phyloP scores from a whole-genome alignment of 2,888 invertebrate species.

The Stenoptilia bipunctidactyla region DNA sequence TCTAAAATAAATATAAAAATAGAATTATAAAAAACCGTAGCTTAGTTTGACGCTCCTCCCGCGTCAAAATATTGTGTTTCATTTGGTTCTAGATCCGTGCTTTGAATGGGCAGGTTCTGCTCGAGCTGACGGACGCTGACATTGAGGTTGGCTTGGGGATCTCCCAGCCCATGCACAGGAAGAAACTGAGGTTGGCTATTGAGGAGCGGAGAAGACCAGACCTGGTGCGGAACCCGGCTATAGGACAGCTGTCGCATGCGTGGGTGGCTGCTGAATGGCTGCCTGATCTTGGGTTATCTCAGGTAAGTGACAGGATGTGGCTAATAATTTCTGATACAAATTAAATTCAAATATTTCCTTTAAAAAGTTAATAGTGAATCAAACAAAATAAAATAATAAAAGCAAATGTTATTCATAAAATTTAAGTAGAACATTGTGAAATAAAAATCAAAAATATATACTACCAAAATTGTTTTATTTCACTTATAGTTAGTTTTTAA shows the following conservation, averaged over 20 bases:
- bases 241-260: slow-evolving; percentile 88
- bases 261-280: slow-evolving; percentile 96
- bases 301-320: slow-evolving; percentile 69
- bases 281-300: slow-evolving; percentile 89
- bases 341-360: too few species aligned
- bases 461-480: too few species aligned
- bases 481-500: too few species aligned
- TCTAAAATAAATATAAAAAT: too few species aligned
- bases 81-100: slow-evolving; percentile 77
- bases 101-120: slow-evolving; percentile 84
- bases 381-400: too few species aligned
- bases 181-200: slow-evolving; percentile 92
- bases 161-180: slow-evolving; percentile 91
- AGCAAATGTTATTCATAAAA: too few species aligned
- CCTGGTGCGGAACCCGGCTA: slow-evolving; percentile 87
- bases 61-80: slow-evolving; percentile 71
- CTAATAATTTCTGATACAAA: too few species aligned
- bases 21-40: neutral
- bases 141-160: slow-evolving; percentile 93
- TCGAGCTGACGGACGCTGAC: slow-evolving; percentile 92
- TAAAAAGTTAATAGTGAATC: too few species aligned
- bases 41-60: slow-evolving; percentile 48
- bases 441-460: too few species aligned
- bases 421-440: too few species aligned
- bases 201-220: slow-evolving; percentile 92